These are phyloP conservation scores for Cataglyphis cursor DNA, from an alignment of 2,888 invertebrate species.

Conservation along the genomic window DNA sequence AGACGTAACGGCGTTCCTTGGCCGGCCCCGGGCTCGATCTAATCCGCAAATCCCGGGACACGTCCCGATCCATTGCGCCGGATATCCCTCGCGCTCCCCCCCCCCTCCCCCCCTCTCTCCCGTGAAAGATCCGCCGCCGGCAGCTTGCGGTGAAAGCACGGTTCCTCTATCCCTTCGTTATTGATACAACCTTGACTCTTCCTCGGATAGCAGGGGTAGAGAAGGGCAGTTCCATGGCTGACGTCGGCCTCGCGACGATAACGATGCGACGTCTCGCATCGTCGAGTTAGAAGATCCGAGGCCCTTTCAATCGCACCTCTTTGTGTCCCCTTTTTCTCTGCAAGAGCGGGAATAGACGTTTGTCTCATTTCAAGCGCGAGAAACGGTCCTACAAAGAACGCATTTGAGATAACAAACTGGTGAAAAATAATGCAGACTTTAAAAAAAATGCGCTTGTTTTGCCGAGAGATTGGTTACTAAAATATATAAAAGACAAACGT, in stretches of 20 bases:
- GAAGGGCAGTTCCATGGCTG: not conserved
- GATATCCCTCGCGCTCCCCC: slow-evolving; percentile 57
- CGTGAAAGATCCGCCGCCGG: slow-evolving; percentile 53
- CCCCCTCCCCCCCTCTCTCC: too few species aligned
- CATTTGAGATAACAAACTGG: not conserved
- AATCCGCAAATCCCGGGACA: slow-evolving; percentile 77
- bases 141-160: slow-evolving; percentile 47
- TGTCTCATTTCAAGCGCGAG: slow-evolving; percentile 22
- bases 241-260: slow-evolving; percentile 20
- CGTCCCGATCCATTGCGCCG: slow-evolving; percentile 71
- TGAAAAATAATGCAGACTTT: slow-evolving; percentile 22
- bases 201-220: not conserved
- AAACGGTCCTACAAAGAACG: slow-evolving; percentile 30
- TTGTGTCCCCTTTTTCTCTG: slow-evolving; percentile 3
- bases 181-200: slow-evolving; percentile 61
- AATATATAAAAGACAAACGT: not conserved
- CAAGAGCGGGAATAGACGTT: not conserved
- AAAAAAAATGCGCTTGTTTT: not conserved
- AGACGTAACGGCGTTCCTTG: slow-evolving; percentile 67
- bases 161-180: slow-evolving; percentile 50
- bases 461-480: not conserved
- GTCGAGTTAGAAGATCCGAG: not conserved
- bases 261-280: slow-evolving; percentile 37
- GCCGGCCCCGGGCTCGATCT: slow-evolving; percentile 62
- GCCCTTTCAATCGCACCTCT: slow-evolving; percentile 1